Base-by-base conservation (phyloP, 1,140 invertebrate species). In the Sarcophaga bullata region DNA sequence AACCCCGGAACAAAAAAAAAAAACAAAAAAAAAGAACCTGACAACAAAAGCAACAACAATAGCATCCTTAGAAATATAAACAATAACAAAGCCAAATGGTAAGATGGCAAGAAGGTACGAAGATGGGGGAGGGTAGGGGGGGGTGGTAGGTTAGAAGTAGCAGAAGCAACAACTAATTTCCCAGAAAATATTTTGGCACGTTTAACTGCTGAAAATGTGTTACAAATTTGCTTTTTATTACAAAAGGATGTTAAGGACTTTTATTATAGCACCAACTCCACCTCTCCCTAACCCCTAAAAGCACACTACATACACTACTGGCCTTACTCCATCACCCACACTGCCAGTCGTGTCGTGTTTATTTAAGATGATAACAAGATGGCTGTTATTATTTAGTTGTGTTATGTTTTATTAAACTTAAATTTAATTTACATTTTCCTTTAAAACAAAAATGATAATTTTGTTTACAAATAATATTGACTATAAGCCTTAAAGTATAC, bases 201-300 rank as follows among this genome's bases (percentile, higher is more conserved):
- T 78, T 78, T 78, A 78, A 78, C 75, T 78, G 75, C 49, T 78
- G 75, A 50, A 78, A 78, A 78, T 78, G 75, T 78, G 75, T 25
- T 78, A 78, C 75, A 78, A 78, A 78, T 78, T 78, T 50, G 75
- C 75, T 78, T 78, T 78, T 78, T 78, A 78, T 78, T 78, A 52
- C 75, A 52, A 52, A 52, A 78, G 75, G n/a, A 52, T 78, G 75
- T 78, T 78, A 52, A 78, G 75, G 75, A 50, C 75, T 50, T 78
- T 78, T 78, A 78, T 78, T 50, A 48, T 50, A 68, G 9, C 8
- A n/a, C 6, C n/a, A 15, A 11, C 6, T 19, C n/a, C 54, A 17
- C 8, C 62, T 15, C n/a, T 62, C 54, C 6, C 62, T 8, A 62
- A 62, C 58, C 9, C 62, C 17, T 17, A n/a, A 8, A 68, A 19